Evolutionary conservation across 2,113 vertebrate species (phyloP).

Genomic region (Petrocephalus zakoni): DNA sequence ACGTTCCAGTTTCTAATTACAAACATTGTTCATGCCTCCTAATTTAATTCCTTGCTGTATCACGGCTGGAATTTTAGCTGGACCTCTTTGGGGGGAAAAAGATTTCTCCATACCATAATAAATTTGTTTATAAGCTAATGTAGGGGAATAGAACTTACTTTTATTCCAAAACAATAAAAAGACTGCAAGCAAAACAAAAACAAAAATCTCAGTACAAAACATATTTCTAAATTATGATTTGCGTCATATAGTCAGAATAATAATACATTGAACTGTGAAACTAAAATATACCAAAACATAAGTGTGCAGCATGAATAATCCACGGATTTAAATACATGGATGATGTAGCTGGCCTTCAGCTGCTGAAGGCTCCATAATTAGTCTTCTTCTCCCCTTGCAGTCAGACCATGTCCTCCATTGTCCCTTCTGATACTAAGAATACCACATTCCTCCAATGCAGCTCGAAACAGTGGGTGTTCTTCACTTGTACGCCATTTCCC

Average conservation of each 20-base stretch:
- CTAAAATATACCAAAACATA: not conserved
- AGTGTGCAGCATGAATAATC: not conserved
- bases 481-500: conserved; percentile 36
- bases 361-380: conserved; percentile 62
- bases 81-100: conserved; percentile 4
- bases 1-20: conserved; percentile 26
- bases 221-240: not conserved
- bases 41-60: conserved; percentile 17
- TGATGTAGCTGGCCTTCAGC: conserved; percentile 47
- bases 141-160: not conserved
- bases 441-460: conserved; percentile 31
- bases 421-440: conserved; percentile 43
- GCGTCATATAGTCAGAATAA: not conserved
- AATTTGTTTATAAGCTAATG: not conserved
- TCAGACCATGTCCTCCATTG: conserved; percentile 42
- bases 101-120: not conserved
- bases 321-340: conserved; percentile 18
- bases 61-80: conserved; percentile 13
- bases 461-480: conserved; percentile 40
- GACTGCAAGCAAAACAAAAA: not conserved
- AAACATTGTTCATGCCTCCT: conserved; percentile 28
- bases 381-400: conserved; percentile 50
- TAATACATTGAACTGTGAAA: not conserved
- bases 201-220: not conserved
- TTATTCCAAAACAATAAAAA: not conserved